A percentile compares a stretch with the other conserved stretches of the same genome.
Evolutionary conservation across 2,113 vertebrate species (phyloP).

Genomic region (Megaleporinus macrocephalus): DNA sequence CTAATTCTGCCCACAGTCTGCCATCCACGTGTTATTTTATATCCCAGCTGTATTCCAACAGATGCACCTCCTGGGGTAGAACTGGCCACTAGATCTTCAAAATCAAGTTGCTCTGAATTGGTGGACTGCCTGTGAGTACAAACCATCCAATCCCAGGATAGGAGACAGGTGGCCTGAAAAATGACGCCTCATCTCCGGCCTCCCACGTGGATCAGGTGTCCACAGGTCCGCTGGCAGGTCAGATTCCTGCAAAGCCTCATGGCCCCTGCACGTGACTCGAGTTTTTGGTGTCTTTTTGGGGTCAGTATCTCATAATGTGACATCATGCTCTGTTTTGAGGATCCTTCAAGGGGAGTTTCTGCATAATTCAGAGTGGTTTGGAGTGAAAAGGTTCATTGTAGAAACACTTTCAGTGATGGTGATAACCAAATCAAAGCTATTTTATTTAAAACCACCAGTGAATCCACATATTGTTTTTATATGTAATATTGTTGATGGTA

Average conservation of each 20-base stretch:
- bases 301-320: slow-evolving; percentile 19
- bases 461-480: too few relatives aligned
- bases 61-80: neutral
- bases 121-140: neutral
- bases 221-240: slow-evolving; percentile 1
- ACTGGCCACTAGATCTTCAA: neutral
- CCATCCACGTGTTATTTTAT: neutral
- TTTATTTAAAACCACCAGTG: too few relatives aligned
- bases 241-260: slow-evolving; percentile 24
- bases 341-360: neutral
- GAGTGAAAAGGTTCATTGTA: too few relatives aligned
- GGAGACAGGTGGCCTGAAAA: neutral
- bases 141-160: neutral
- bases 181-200: neutral
- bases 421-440: too few relatives aligned
- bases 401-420: too few relatives aligned
- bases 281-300: slow-evolving; percentile 1
- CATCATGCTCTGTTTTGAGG: slow-evolving; percentile 15
- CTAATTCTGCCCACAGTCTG: slow-evolving; percentile 48
- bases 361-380: neutral
- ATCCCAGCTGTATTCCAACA: neutral
- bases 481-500: too few relatives aligned
- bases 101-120: neutral
- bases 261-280: neutral
- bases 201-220: slow-evolving; percentile 39